Percentiles rank a stretch among this genome's conserved stretches.
These are phyloP conservation scores for Manacus vitellinus DNA, from an alignment of 2,113 vertebrate species.

Conservation along the genomic window DNA sequence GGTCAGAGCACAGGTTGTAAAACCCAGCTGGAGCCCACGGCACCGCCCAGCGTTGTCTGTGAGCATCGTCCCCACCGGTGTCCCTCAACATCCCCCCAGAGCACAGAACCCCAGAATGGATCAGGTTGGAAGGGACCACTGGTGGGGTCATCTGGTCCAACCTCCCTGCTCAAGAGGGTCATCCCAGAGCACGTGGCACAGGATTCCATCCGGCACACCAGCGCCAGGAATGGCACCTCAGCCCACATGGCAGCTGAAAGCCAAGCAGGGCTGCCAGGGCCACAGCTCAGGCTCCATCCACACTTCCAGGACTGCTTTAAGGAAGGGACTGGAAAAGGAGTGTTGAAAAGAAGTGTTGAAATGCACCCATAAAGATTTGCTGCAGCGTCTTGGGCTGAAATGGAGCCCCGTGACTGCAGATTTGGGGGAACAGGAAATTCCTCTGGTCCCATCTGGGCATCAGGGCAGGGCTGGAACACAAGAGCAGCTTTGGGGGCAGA, in stretches of 20 bases:
- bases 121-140: not conserved
- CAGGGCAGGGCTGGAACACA: not conserved
- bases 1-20: not conserved
- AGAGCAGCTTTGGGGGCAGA: not conserved
- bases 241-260: not conserved
- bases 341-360: not conserved
- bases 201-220: fast-evolving
- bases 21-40: not conserved
- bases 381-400: not conserved
- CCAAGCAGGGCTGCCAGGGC: not conserved
- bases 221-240: not conserved
- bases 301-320: not conserved
- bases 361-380: not conserved
- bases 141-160: not conserved
- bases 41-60: fast-evolving
- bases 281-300: not conserved
- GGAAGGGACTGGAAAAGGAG: not conserved
- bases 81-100: not conserved
- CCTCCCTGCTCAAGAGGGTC: not conserved
- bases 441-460: not conserved
- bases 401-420: not conserved
- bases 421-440: not conserved
- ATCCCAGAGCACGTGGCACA: not conserved
- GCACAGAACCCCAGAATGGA: not conserved
- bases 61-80: fast-evolving